Evolutionary conservation across 2,113 vertebrate genomes (phyloP), one percentile per base, ranked within the genome.

Genomic region (Sinocyclocheilus grahami): DNA sequence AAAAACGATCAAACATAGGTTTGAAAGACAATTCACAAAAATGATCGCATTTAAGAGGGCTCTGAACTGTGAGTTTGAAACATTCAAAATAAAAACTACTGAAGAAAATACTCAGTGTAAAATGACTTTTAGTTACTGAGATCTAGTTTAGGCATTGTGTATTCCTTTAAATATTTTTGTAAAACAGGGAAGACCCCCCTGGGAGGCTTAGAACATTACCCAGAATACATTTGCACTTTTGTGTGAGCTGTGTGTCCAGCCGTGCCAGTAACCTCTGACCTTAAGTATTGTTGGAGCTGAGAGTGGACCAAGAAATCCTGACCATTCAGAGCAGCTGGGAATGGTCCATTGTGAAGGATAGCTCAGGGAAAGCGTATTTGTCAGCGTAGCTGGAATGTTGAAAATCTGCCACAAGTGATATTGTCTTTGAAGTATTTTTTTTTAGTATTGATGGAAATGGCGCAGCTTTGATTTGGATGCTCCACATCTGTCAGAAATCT

Each of bases 321-420:
- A 91, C 89, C 91, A 88, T 86, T 60, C 58, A 88, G 80, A 62
- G 80, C 81, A 88, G 89, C 94, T 95, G 94, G 93, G 93, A 94
- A 95, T 94, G 94, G 92, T 92, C 89, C 92, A 93, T 92, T 93
- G 91, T 89, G 78, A 85, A 91, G 89, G 87, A 51, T 78, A 78
- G 86, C 86, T 89, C 65, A 85, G 88, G 86, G 83, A 82, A 92
- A 88, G 69, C 78, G 13, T 74, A 88, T 72, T 81, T 79, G 81
- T 55, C 7, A 79, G 72, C 88, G 78, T 63, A 81, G 87, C 53
- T 88, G 83, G 75, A 89, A 88, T 82, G 72, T 37, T 74, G 78
- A 80, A 85, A 91, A 89, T 90, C 90, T 74, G 71, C 88, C 78
- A 72, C 65, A 71, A 85, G 86, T 80, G 65, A 51, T 55, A 87